Base-by-base conservation (phyloP, 2,797 vertebrate genomes). In the Discoglossus pictus region DNA sequence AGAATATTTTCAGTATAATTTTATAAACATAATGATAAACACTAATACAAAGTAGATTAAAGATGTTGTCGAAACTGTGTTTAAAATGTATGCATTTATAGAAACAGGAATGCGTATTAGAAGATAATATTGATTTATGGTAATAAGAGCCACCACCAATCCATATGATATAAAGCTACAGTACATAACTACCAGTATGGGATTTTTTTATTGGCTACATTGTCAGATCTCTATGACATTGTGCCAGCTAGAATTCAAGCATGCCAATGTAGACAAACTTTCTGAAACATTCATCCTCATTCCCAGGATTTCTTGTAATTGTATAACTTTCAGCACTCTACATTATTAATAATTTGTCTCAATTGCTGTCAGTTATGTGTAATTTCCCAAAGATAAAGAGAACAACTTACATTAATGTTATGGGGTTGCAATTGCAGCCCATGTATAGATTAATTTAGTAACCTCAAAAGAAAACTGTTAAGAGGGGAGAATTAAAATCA, bases 151-250 rank as follows among this genome's bases (percentile, higher is more conserved):
- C 61, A 44, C 25, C 43, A 50, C 36, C 48, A 65, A 53, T 35
- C 50, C 42, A 55, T 65, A 56, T 65, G 63, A 36, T 47, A 25
- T 17, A 56, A 47, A 20, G 48, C 31, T 50, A 56, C 43, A 48
- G 53, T 48, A 34, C 53, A 65, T 65, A 36, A 43, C 48, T 56
- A 31, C 47, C 52, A 56, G 62, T 65, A 65, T 47, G 40, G 31
- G 11, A 66, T 58, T 66, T 48, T 34, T 8, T 31, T 31, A 8
- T 4, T 31, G 8, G 8, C 8, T 31, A 4, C 4, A 31, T 31
- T 4, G 27, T 31, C 27, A 4, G 27, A 4, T 31, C 43, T 66
- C 43, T 35, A 7, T 39, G 34, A 35, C 34, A 58, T 50, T 21
- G 27, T 18, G 20, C 42, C 31, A n/a, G 50, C 17, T 24, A 48